Evolutionary conservation across 2,888 invertebrate species (phyloP), one percentile per base, ranked within the genome.

Genomic region (Ophion ellenae): DNA sequence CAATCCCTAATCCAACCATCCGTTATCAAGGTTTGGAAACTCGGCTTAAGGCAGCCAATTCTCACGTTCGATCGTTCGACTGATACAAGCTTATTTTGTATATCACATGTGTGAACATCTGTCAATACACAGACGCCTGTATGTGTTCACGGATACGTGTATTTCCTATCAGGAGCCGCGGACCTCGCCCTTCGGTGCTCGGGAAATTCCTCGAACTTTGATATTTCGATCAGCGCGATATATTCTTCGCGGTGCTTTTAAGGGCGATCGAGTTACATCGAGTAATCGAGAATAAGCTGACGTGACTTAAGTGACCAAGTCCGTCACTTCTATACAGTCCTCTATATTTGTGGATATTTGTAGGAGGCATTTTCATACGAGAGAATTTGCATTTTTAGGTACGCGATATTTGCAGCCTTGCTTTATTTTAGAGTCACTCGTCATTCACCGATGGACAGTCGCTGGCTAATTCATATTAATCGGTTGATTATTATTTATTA

Each of bases 21-120:
- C 78, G 86, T 86, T 86, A 86, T 83, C 75, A 63, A 78, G 70
- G 70, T 81, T 86, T 78, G 14, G 78, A 83, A 83, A 83, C 81
- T 86, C 78, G 81, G 81, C 81, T 83, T 86, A 83, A 75, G 70
- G 47, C 74, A 79, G 67, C 47, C 73, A 69, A 83, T 79, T 83
- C 75, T 75, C 75, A 69, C 75, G 69, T 75, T 81, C 75, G 81
- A 69, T 67, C 61, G 69, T 63, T 73, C 40, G 36, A 20, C 66
- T 32, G 53, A 75, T 75, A 78, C 70, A 32, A 70, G 78, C 57
- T 70, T 78, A 78, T 78, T 47, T 47, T n/a, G n/a, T 59, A 24
- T 45, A 40, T 17, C 10, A 28, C n/a, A 9, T 70, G 11, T 74
- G 67, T 66, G 36, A 36, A 74, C 69, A 64, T 71, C 53, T 53